Conservation (phyloP, 35 echinoderm and acorn worm genomes). For the Lytechinus variegatus region DNA sequence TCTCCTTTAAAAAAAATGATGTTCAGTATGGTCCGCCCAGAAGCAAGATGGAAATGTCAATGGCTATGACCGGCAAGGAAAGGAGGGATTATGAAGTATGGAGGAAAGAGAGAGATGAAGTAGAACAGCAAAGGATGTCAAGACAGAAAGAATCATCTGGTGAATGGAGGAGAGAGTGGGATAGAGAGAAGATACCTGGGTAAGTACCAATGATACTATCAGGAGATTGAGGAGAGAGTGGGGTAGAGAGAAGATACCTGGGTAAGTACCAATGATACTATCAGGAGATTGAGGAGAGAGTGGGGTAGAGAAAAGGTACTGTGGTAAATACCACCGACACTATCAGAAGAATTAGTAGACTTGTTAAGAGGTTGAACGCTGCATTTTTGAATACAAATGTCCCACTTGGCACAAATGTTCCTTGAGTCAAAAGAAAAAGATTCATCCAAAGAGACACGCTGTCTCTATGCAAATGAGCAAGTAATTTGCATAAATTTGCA, state of each 20-base stretch:
- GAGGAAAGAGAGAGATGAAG: conserved; percentile 89
- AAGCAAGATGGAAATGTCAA: conserved; percentile 68
- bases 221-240: background rate
- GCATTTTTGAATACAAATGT: too few relatives aligned
- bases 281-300: too few relatives aligned
- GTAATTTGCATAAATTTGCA: too few relatives aligned
- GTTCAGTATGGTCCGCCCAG: conserved; percentile 35
- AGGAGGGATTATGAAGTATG: conserved; percentile 88
- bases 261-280: background rate
- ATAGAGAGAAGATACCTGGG: conserved; percentile 61
- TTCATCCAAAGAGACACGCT: too few relatives aligned
- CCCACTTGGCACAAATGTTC: too few relatives aligned
- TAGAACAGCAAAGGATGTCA: conserved; percentile 82
- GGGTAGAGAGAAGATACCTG: background rate
- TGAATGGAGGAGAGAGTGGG: conserved; percentile 84
- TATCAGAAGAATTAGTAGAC: too few relatives aligned
- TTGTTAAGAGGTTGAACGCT: too few relatives aligned
- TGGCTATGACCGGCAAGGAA: conserved; percentile 88
- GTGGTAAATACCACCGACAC: too few relatives aligned
- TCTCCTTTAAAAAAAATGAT: too few relatives aligned
- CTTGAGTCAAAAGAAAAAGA: too few relatives aligned
- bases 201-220: background rate
- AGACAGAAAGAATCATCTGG: conserved; percentile 77
- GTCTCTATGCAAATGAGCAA: too few relatives aligned
- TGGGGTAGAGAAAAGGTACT: too few relatives aligned